phyloP scores from a whole-genome alignment of 2,888 invertebrate genomes.

The Sceliomorpha sp. region DNA sequence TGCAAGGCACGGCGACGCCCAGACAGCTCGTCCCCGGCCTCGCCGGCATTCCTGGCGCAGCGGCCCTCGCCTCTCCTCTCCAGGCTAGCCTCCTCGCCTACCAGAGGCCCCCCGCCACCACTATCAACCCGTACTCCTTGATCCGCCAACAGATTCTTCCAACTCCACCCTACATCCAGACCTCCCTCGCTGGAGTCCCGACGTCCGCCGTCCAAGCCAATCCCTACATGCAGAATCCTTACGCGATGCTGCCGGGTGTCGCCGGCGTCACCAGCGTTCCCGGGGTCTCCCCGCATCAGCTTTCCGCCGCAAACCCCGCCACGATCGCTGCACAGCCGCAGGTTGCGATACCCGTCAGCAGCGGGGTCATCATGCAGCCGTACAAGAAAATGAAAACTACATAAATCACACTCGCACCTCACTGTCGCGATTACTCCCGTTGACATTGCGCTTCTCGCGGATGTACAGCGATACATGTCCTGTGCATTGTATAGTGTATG shows the following conservation, averaged over 20 bases:
- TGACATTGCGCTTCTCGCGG: constrained; percentile 18
- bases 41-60: constrained; percentile 68
- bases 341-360: constrained; percentile 78
- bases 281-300: constrained; percentile 76
- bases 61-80: constrained; percentile 66
- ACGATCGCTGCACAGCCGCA: constrained; percentile 80
- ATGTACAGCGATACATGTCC: constrained; percentile 4
- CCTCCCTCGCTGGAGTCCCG: constrained; percentile 64
- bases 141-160: constrained; percentile 78
- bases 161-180: constrained; percentile 68
- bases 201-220: constrained; percentile 65
- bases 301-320: constrained; percentile 72
- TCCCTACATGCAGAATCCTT: constrained; percentile 74
- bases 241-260: constrained; percentile 76
- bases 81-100: constrained; percentile 78
- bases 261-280: constrained; percentile 81
- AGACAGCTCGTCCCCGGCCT: constrained; percentile 65
- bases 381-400: constrained; percentile 96
- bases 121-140: constrained; percentile 81
- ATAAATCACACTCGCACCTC: constrained; percentile 78
- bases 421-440: constrained; percentile 26
- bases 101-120: constrained; percentile 69
- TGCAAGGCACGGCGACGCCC: constrained; percentile 65
- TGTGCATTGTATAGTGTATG: no score
- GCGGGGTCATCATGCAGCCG: constrained; percentile 86